Percentiles rank a stretch among this genome's conserved stretches.
These are phyloP conservation scores for Scytalopus superciliaris DNA, from an alignment of 2,113 vertebrate genomes.

Conservation along the genomic window DNA sequence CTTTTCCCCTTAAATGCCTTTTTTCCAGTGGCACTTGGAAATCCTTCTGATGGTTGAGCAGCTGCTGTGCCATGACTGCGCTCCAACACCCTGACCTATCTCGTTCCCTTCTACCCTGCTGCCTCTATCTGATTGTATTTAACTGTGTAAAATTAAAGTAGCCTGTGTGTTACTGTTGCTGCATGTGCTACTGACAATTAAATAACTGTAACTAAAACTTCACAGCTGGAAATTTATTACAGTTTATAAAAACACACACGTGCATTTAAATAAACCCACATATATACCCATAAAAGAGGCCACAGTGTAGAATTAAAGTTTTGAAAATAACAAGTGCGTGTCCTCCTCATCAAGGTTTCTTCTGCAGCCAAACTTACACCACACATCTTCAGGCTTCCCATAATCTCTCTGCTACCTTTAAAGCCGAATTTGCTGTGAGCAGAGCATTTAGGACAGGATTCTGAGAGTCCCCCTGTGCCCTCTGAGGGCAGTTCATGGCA, in stretches of 20 bases:
- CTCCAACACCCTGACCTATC: neutral
- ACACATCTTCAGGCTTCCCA: neutral
- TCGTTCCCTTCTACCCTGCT: rapidly evolving
- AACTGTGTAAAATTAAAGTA: neutral
- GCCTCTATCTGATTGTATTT: neutral
- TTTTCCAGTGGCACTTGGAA: neutral
- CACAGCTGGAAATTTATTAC: neutral
- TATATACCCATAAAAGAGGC: neutral
- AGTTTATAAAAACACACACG: neutral
- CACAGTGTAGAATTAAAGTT: neutral
- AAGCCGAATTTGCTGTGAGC: neutral
- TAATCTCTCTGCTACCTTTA: neutral
- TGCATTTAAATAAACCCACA: neutral
- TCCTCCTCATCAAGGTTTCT: neutral
- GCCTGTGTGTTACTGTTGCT: neutral
- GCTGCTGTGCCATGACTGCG: neutral
- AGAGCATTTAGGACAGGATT: neutral
- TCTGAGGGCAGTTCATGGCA: neutral
- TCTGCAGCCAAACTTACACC: neutral
- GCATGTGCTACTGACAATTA: neutral
- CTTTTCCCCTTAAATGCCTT: neutral
- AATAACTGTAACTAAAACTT: neutral
- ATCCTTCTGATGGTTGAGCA: neutral
- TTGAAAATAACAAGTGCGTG: neutral
- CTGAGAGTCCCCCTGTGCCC: neutral